Conservation (phyloP, 2,797 vertebrate genomes). For the Sebastes matsubarae region DNA sequence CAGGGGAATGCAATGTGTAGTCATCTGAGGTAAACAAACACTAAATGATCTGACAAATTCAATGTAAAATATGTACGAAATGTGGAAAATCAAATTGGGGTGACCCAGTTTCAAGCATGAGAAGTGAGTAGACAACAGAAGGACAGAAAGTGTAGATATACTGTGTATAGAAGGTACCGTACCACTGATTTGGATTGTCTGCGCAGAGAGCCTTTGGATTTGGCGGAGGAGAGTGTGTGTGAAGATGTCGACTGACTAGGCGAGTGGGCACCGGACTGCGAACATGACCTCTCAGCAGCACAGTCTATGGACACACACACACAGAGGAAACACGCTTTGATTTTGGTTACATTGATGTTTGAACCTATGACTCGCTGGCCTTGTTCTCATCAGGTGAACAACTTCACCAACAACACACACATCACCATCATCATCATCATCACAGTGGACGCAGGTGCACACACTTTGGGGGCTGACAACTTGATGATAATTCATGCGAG, state of each 20-base stretch:
- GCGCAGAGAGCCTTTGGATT: constrained; percentile 81
- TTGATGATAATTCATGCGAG: constrained; percentile 34
- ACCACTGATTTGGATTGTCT: constrained; percentile 92
- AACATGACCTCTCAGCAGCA: constrained; percentile 87
- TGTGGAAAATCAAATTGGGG: not conserved
- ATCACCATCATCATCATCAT: not conserved
- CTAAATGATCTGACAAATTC: not conserved
- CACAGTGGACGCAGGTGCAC: constrained; percentile 23
- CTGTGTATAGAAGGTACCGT: constrained; percentile 25
- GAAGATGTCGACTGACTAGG: constrained; percentile 80
- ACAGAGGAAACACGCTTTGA: not conserved
- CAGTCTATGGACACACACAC: constrained; percentile 80
- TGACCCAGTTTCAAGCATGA: not conserved
- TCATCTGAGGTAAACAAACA: not conserved
- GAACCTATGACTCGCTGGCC: not conserved
- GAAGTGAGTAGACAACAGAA: not conserved
- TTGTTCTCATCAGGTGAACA: not conserved
- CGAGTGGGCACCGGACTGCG: constrained; percentile 75
- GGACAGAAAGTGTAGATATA: not conserved
- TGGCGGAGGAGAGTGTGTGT: constrained; percentile 77
- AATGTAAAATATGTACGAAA: not conserved
- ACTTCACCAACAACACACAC: not conserved
- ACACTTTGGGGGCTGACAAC: constrained; percentile 19
- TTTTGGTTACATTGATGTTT: not conserved
- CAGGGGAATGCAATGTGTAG: not conserved